Evolutionary conservation across 2,888 invertebrate species (phyloP), one percentile per base, ranked within the genome.

Genomic region (Orchesella flavescens): DNA sequence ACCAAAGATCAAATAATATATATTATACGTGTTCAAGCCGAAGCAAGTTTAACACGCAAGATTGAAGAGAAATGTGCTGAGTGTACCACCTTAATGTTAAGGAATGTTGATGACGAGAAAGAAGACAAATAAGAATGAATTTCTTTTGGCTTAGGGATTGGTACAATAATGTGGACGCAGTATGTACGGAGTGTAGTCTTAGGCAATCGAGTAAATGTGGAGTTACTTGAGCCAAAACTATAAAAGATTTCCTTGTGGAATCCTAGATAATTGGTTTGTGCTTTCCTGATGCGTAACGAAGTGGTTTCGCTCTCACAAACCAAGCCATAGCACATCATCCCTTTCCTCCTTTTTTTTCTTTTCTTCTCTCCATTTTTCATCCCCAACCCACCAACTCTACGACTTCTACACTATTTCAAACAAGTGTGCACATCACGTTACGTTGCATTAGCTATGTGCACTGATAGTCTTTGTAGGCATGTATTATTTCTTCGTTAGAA

Each of bases 251-350:
- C 87, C 87, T 87, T 69, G 84, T 85, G 87, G 87, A 86, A 86
- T 87, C 85, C 72, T 83, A 84, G 86, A 87, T 87, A 87, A 87
- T 87, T 87, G 87, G 87, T 87, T 87, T 87, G 86, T 73, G 72
- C 79, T 85, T 86, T 86, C 84, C 81, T 87, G 86, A 84, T 86
- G 87, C 87, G 87, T 87, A 87, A 86, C 87, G 87, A 86, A 87
- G 86, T 86, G 87, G 86, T 85, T 80, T 86, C 69, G 65, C 66
- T 79, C 72, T 73, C 73, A 63, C 65, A 65, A 34, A 34, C 34
- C 34, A 34, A 34, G 34, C 34, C 34, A 34, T 2, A 34, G 34
- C 34, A 65, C 72, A 69, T 23, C 73, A 79, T 72, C 73, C 73
- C 55, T 23, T 21, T 63, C 23, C 63, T 59, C 76, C 73, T 66